Evolutionary conservation across 2,888 invertebrate species (phyloP), one percentile per base, ranked within the genome.

Genomic region (Brachyopa scutellaris): DNA sequence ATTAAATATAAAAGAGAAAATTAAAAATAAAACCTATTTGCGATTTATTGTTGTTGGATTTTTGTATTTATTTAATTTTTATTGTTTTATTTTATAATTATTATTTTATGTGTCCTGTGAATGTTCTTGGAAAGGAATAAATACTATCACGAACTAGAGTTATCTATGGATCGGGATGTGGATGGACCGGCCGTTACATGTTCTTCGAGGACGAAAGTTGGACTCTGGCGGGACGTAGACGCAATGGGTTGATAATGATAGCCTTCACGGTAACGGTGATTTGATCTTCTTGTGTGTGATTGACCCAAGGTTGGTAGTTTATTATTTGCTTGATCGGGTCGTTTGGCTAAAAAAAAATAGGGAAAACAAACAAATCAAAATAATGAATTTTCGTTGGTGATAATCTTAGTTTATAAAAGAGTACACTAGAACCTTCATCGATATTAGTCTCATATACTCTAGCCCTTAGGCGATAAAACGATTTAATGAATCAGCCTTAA

Each of bases 221-320:
- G 91, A 88, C 91, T 91, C 88, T 92, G 91, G 90, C 91, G 91
- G 87, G 92, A 92, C 87, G 92, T 92, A 86, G 92, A 92, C 87
- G 90, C 90, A 86, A 90, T 89, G 86, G 90, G 90, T 87, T 90
- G 90, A 88, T 91, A 91, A 88, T 91, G 91, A 87, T 91, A 91
- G 86, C 90, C 91, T 88, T 91, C 90, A 87, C 90, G 90, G 86
- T 91, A 90, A 85, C 90, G 90, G 85, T 89, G 89, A 88, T 90
- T 90, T 87, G 90, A 87, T 88, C 89, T 90, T 87, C 89, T 88
- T 87, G 88, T 88, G 88, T 89, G 89, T 88, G 88, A 89, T 86
- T 90, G 88, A 88, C 91, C 90, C 87, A 90, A 88, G 86, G 90
- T 90, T 88, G 90, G 89, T 87, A 89, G 88, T 89, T 90, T 90